A percentile compares a stretch with the other conserved stretches of the same genome.
These are phyloP conservation scores for Pristionchus fissidentatus DNA, from an alignment of 2,888 invertebrate species.

Conservation along the genomic window DNA sequence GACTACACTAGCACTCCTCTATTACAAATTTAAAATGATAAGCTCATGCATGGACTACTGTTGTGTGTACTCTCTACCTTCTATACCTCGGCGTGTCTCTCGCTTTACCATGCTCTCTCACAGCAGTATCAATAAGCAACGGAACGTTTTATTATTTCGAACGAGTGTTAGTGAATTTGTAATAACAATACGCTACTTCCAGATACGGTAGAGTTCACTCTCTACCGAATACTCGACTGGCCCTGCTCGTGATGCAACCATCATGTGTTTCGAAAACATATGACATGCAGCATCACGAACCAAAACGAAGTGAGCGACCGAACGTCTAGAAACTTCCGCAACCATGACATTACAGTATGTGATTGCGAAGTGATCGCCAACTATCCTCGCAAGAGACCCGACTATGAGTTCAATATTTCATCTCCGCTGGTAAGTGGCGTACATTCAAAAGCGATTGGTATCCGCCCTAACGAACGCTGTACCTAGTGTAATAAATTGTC, in stretches of 20 bases:
- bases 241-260: constrained; percentile 57
- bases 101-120: not conserved
- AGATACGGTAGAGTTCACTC: constrained; percentile 60
- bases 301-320: constrained; percentile 54
- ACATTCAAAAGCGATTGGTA: no score
- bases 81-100: no score
- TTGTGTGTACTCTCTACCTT: no score
- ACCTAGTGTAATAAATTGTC: no score
- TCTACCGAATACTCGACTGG: constrained; percentile 58
- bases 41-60: no score
- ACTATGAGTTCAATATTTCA: constrained; percentile 11
- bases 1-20: not conserved
- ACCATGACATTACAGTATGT: not conserved
- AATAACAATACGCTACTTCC: no score
- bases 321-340: not conserved
- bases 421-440: constrained; percentile 19
- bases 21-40: no score
- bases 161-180: no score
- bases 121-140: no score
- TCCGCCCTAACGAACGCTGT: no score
- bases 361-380: constrained; percentile 38
- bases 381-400: constrained; percentile 39
- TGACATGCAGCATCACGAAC: constrained; percentile 51
- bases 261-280: constrained; percentile 55
- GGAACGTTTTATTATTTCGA: no score